Percentiles rank a stretch among this genome's conserved stretches.
Conservation (phyloP, 2,797 vertebrate species). For the Etheostoma nigrum region DNA sequence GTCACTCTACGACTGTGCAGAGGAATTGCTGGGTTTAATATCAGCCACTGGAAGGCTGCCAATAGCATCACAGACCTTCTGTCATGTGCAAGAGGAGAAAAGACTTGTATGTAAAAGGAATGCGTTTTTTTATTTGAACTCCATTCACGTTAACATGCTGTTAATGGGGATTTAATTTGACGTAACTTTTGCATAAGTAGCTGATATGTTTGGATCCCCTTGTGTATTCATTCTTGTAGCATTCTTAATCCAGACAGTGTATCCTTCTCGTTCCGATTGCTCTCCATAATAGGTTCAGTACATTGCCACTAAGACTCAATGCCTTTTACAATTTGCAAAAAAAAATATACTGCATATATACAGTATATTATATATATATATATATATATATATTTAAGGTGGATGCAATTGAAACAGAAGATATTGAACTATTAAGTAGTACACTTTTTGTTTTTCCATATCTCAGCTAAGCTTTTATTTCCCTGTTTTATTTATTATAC, state of each 20-base stretch:
- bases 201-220: background rate
- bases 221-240: background rate
- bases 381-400: background rate
- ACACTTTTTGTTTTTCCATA: background rate
- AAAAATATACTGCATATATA: background rate
- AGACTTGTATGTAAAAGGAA: background rate
- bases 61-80: constrained; percentile 4
- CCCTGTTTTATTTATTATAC: background rate
- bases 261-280: too few species aligned
- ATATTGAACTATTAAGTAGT: background rate
- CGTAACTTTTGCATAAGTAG: background rate
- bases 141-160: background rate
- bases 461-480: background rate
- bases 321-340: background rate
- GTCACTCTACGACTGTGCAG: background rate
- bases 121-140: background rate
- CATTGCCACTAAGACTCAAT: background rate
- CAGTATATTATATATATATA: too few species aligned
- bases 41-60: constrained; percentile 14
- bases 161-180: background rate
- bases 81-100: constrained; percentile 5
- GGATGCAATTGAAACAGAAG: background rate
- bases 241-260: background rate
- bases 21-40: constrained; percentile 19
- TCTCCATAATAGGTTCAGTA: background rate